phyloP scores from a whole-genome alignment of 2,888 invertebrate species.

The Spatulosminthurus flaviceps region DNA sequence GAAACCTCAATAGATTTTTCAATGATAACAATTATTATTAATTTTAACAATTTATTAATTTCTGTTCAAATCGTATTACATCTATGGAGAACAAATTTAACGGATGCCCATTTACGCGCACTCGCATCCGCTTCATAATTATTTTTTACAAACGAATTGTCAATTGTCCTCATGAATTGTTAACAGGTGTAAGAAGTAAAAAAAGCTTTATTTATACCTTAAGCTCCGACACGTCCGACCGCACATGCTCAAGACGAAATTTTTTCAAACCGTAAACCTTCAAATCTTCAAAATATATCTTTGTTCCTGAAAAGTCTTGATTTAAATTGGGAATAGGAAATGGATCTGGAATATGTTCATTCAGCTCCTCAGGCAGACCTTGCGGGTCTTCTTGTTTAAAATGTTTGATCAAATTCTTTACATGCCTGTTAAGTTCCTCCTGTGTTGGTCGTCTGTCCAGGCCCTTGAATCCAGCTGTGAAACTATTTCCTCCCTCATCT shows the following conservation, averaged over 20 bases:
- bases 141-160: no score
- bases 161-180: no score
- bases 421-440: slow-evolving; percentile 69
- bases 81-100: no score
- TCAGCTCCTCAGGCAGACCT: slow-evolving; percentile 75
- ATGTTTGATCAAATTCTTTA: slow-evolving; percentile 77
- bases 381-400: slow-evolving; percentile 83
- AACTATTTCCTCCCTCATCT: no score
- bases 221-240: slow-evolving; percentile 79
- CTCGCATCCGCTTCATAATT: no score
- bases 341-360: slow-evolving; percentile 75
- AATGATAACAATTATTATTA: background rate
- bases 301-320: slow-evolving; percentile 74
- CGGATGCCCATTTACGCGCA: no score
- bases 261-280: slow-evolving; percentile 80
- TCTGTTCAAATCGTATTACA: no score
- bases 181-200: no score
- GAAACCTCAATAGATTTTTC: slow-evolving; percentile 72
- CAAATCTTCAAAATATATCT: slow-evolving; percentile 77
- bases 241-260: slow-evolving; percentile 77
- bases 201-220: slow-evolving; percentile 69
- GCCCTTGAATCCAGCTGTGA: no score
- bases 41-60: no score
- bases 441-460: background rate
- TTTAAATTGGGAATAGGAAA: slow-evolving; percentile 80